Base-by-base conservation (phyloP, 2,888 invertebrate species). In the Carterocephalus palaemon region DNA sequence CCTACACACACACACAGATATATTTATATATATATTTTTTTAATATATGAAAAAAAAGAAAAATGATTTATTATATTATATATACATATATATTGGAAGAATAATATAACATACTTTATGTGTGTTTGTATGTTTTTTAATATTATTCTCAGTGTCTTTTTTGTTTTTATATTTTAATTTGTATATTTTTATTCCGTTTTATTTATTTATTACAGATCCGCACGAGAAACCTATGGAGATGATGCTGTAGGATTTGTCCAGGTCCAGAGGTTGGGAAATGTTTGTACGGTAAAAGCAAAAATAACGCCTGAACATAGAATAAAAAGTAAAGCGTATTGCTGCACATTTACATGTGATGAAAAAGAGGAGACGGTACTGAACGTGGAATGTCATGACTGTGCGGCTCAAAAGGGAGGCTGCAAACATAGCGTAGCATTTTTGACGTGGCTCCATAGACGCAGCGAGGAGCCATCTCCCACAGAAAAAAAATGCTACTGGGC, bases 271-370 rank as follows among this genome's bases (percentile, higher is more conserved):
- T 37, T 9, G n/a, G n/a, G 12, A 32, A 32, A 39, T 22, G 3
- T 46, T 6, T 51, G 51, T 33, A 51, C 40, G 6, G 42, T 48
- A 9, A 46, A 46, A 31, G 40, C 40, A 15, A 36, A 40, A 19
- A 46, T 48, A 2, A 39, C 34, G 3, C 51, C 51, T 2, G 48
- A 51, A 26, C 46, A 51, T 13, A 19, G 22, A 10, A 31, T 47
- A 31, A 47, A 43, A 29, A 4, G 28, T 5, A 42, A 7, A 38
- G 22, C 37, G 4, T 48, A 49, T 17, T 38, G 31, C 16, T 46
- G 46, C 9, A 31, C 7, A 29, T 38, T 43, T 13, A 12, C 22
- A 33, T 34, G 46, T 10, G 28, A 49, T 39, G 34, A 39, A 46
- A 49, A 38, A n/a, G 19, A 46, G 1, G 2, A 34, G 22, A 16